Conservation (phyloP, 2,113 vertebrate species). For the Ochotona princeps region DNA sequence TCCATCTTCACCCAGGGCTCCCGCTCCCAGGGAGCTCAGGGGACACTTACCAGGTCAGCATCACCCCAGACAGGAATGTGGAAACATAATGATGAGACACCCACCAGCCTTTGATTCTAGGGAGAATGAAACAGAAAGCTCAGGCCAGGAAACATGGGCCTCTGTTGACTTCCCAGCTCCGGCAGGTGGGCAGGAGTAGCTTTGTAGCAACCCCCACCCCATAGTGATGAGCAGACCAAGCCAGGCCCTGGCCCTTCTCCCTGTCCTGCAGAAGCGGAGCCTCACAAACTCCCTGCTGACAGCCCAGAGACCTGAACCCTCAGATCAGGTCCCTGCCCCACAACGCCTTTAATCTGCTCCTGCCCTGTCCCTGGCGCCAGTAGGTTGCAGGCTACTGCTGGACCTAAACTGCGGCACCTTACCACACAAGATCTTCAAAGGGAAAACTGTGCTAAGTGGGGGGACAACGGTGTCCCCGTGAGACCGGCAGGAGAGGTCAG, state of each 20-base stretch:
- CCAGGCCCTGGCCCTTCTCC: neutral
- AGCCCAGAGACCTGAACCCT: neutral
- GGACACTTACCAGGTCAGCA: constrained; percentile 96
- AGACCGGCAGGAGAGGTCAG: neutral
- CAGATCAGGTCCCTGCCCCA: neutral
- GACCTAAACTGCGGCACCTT: neutral
- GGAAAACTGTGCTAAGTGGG: neutral
- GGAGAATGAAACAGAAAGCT: neutral
- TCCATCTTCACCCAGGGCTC: neutral
- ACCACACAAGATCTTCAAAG: neutral
- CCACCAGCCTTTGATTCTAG: constrained; percentile 99
- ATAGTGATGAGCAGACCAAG: neutral
- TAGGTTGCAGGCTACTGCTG: too few species aligned
- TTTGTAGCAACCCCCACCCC: neutral
- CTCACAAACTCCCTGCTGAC: neutral
- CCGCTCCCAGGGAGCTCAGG: neutral
- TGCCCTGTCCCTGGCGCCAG: neutral
- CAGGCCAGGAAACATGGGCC: rapidly evolving
- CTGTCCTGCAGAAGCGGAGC: neutral
- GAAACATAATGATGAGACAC: constrained; percentile 98
- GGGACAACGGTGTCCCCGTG: neutral
- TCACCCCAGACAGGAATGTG: constrained; percentile 97
- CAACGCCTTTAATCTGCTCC: neutral
- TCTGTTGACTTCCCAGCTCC: neutral
- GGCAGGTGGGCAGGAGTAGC: too few species aligned